Percentiles rank a stretch among this genome's conserved stretches.
These are phyloP conservation scores for Pseudorhiza aurosa DNA, from an alignment of 30 jellyfish, hydroid and myxozoan genomes.

Conservation along the genomic window DNA sequence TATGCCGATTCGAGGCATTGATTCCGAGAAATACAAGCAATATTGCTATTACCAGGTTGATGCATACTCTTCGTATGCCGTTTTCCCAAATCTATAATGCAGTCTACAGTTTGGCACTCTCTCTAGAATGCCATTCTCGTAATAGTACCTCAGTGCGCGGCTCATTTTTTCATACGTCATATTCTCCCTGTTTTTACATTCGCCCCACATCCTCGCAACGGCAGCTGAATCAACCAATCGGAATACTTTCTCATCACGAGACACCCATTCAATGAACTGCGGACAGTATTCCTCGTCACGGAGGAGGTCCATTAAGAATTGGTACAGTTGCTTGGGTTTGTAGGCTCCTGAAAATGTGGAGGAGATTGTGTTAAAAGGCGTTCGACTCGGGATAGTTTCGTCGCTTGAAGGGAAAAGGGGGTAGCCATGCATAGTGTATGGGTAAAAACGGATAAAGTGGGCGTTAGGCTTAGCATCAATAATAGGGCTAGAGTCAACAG, in stretches of 20 bases:
- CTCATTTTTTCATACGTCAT: constrained; percentile 90
- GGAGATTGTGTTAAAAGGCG: neutral
- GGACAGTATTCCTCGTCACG: constrained; percentile 70
- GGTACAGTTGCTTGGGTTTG: constrained; percentile 74
- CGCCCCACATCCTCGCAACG: constrained; percentile 91
- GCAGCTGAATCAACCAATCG: constrained; percentile 89
- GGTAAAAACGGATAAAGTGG: too few relatives aligned
- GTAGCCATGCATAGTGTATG: too few relatives aligned
- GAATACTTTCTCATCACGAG: constrained; percentile 80
- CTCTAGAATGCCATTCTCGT: constrained; percentile 81
- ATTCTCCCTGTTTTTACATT: constrained; percentile 82
- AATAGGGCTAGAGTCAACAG: too few relatives aligned
- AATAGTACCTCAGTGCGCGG: constrained; percentile 79
- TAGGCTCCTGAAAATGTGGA: constrained; percentile 23
- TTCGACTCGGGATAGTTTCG: neutral
- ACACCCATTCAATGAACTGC: constrained; percentile 78
- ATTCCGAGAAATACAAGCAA: too few relatives aligned
- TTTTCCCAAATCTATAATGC: constrained; percentile 77
- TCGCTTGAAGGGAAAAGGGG: too few relatives aligned
- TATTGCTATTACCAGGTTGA: constrained; percentile 31
- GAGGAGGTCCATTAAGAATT: constrained; percentile 75
- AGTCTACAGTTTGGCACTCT: constrained; percentile 83
- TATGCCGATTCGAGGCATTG: too few relatives aligned
- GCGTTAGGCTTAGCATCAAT: too few relatives aligned
- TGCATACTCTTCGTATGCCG: constrained; percentile 75